Percentiles rank a stretch among this genome's conserved stretches.
Conservation (phyloP, 2,113 vertebrate genomes). For the Gracilinanus agilis region DNA sequence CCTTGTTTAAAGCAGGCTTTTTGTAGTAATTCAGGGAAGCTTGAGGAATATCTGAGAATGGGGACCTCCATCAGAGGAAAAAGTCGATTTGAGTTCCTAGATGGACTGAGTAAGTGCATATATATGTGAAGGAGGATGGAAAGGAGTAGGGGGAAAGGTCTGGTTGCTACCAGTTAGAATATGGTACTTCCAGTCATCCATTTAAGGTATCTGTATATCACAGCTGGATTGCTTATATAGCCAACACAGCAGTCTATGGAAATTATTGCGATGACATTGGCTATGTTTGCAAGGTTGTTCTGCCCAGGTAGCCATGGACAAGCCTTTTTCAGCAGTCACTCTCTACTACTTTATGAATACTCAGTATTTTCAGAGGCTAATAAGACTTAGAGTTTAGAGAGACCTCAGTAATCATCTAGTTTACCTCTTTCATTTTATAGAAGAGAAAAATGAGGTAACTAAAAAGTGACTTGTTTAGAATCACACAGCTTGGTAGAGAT, state of each 20-base stretch:
- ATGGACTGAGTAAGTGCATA: not conserved
- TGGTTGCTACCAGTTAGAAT: not conserved
- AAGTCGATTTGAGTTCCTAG: not conserved
- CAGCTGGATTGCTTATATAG: not conserved
- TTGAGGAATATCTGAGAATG: not conserved
- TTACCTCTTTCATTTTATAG: not conserved
- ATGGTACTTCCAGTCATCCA: not conserved
- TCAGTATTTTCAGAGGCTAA: not conserved
- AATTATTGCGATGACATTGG: not conserved
- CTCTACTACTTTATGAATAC: not conserved
- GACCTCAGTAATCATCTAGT: not conserved
- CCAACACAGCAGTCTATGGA: not conserved
- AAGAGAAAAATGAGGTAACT: not conserved
- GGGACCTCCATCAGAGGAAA: not conserved
- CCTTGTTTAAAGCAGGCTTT: not conserved
- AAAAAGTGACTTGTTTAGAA: not conserved
- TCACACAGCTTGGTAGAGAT: not conserved
- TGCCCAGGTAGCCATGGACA: not conserved
- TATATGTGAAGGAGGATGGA: not conserved
- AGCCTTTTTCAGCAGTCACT: not conserved
- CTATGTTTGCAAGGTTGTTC: not conserved
- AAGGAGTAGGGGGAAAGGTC: not conserved
- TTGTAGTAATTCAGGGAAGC: not conserved
- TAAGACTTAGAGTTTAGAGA: not conserved
- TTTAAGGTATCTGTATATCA: not conserved